A percentile compares a stretch with the other conserved stretches of the same genome.
phyloP scores from a whole-genome alignment of 23 tunicate genomes.

The Ciona savignyi region DNA sequence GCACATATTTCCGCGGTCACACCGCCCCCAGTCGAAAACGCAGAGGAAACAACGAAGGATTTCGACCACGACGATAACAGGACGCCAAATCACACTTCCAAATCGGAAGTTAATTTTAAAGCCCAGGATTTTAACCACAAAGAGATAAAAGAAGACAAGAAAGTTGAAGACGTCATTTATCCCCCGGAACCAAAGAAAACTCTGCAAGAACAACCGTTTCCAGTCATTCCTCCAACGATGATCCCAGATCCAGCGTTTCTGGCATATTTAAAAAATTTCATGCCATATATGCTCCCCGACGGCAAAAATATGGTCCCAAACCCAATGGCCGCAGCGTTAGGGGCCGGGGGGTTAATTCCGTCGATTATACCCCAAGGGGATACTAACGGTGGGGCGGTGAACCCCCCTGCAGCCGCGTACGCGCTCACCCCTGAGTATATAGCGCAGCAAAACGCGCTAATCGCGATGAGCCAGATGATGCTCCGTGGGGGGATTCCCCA shows the following conservation, averaged over 20 bases:
- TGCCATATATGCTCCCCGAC: neutral
- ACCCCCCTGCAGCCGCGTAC: neutral
- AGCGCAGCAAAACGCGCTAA: neutral
- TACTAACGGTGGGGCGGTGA: neutral
- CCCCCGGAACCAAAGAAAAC: neutral
- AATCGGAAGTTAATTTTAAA: neutral
- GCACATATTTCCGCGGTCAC: constrained; percentile 24
- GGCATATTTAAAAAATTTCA: neutral
- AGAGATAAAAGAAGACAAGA: neutral
- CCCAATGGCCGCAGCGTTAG: neutral
- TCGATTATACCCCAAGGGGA: neutral
- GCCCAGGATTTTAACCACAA: neutral
- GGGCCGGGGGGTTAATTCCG: neutral
- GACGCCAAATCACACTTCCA: constrained; percentile 7
- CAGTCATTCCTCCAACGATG: neutral
- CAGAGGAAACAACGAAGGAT: neutral
- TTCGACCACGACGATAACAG: neutral
- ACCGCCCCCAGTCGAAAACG: neutral
- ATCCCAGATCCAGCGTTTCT: neutral
- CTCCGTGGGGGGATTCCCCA: neutral
- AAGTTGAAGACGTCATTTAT: neutral
- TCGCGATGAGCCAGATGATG: neutral
- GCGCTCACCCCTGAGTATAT: neutral
- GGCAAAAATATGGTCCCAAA: neutral
- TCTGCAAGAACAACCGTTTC: neutral